These are phyloP conservation scores for Cephus nigrinus DNA, from an alignment of 2,888 invertebrate species.

Conservation along the genomic window DNA sequence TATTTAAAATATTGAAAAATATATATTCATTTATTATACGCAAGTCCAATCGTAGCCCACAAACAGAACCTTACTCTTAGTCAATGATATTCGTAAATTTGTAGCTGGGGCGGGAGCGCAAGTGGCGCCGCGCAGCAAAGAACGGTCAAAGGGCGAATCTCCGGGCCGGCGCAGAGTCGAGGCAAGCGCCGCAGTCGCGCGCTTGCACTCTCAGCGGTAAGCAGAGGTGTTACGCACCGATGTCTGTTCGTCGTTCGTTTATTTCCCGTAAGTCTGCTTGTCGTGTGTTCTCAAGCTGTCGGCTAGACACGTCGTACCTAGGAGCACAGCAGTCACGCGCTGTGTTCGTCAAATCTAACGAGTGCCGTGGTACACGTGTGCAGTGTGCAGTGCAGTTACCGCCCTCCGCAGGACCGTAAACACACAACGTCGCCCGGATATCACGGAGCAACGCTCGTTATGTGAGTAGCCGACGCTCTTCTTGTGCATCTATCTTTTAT, in stretches of 20 bases:
- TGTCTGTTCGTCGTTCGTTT: constrained; percentile 27
- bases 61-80: neutral
- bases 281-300: constrained; percentile 7
- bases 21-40: neutral
- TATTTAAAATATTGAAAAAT: neutral
- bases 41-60: neutral
- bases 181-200: constrained; percentile 57
- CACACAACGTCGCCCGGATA: constrained; percentile 30
- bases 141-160: constrained; percentile 40
- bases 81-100: constrained; percentile 3
- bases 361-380: constrained; percentile 7
- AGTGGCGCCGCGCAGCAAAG: constrained; percentile 43
- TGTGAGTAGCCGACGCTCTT: constrained; percentile 42
- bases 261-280: constrained; percentile 26
- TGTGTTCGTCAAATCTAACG: neutral
- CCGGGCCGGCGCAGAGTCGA: constrained; percentile 49
- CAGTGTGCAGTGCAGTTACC: constrained; percentile 19
- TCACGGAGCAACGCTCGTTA: constrained; percentile 44
- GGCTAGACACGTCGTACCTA: neutral
- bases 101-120: constrained; percentile 33
- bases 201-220: constrained; percentile 61
- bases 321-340: neutral
- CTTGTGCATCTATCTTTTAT: neutral
- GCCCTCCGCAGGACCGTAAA: constrained; percentile 15
- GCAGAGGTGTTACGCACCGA: constrained; percentile 38